phyloP scores from a whole-genome alignment of 2,888 invertebrate species.

The Mesorhabditis spiculigera region DNA sequence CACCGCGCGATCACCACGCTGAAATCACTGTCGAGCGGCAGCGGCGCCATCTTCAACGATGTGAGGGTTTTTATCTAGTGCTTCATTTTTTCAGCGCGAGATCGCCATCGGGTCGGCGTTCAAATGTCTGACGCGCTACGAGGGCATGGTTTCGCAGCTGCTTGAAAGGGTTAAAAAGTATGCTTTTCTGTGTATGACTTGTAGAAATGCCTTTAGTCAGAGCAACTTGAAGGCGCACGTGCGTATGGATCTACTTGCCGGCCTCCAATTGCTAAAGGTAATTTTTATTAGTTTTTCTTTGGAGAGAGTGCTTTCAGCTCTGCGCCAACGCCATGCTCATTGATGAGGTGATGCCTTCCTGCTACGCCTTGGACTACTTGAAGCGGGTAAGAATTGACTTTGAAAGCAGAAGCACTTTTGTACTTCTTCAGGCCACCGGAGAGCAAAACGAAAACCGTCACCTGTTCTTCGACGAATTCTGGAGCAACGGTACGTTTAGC shows the following conservation, averaged over 20 bases:
- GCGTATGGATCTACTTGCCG: not conserved
- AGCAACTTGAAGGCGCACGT: not conserved
- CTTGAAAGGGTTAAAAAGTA: not conserved
- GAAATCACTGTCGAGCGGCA: not conserved
- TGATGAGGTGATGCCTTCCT: slow-evolving; percentile 22
- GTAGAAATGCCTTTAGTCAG: too few species aligned
- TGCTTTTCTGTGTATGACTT: too few species aligned
- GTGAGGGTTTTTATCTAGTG: not conserved
- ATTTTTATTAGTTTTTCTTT: too few species aligned
- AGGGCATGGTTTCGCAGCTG: not conserved
- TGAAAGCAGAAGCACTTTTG: too few species aligned
- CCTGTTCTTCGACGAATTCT: too few species aligned
- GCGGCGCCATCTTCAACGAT: not conserved
- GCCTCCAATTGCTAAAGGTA: not conserved
- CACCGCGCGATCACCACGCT: not conserved
- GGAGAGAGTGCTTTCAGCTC: too few species aligned
- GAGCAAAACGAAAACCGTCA: too few species aligned
- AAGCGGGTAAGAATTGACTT: not conserved
- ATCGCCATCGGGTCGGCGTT: not conserved
- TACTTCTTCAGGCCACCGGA: too few species aligned
- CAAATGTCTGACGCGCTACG: slow-evolving; percentile 1
- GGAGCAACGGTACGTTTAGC: not conserved
- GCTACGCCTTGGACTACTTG: slow-evolving; percentile 20
- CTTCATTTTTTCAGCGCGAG: not conserved
- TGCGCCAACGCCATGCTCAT: slow-evolving; percentile 16